Evolutionary conservation across 1,140 invertebrate genomes (phyloP).

Genomic region (Pemphigus obesinymphae): DNA sequence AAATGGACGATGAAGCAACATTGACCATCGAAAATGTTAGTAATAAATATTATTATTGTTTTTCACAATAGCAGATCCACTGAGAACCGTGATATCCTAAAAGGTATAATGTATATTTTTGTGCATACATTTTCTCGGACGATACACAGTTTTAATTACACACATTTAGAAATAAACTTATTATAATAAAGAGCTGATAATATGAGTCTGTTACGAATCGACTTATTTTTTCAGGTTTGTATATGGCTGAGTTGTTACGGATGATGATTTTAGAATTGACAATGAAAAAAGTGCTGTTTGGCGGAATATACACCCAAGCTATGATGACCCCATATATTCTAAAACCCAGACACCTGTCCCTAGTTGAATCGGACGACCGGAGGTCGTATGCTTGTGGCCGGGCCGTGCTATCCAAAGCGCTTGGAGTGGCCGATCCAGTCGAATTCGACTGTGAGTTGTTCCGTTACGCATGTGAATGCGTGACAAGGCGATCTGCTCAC

Average conservation of each 20-base stretch:
- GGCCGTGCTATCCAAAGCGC: neutral
- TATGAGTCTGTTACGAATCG: too few relatives aligned
- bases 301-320: neutral
- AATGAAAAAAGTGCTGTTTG: neutral
- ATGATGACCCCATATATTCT: neutral
- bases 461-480: neutral
- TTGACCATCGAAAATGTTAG: too few relatives aligned
- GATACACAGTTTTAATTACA: too few relatives aligned
- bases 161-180: too few relatives aligned
- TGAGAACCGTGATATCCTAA: too few relatives aligned
- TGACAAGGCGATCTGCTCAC: neutral
- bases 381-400: neutral
- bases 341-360: neutral
- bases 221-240: too few relatives aligned
- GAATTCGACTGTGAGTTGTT: neutral
- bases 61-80: too few relatives aligned
- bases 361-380: neutral
- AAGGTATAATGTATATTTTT: too few relatives aligned
- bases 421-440: neutral
- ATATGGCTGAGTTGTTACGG: neutral
- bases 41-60: too few relatives aligned
- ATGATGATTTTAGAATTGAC: neutral
- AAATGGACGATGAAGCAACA: too few relatives aligned
- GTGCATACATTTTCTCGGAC: too few relatives aligned
- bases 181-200: too few relatives aligned